Evolutionary conservation across 2,113 vertebrate genomes (phyloP).

Genomic region (Eptesicus fuscus): DNA sequence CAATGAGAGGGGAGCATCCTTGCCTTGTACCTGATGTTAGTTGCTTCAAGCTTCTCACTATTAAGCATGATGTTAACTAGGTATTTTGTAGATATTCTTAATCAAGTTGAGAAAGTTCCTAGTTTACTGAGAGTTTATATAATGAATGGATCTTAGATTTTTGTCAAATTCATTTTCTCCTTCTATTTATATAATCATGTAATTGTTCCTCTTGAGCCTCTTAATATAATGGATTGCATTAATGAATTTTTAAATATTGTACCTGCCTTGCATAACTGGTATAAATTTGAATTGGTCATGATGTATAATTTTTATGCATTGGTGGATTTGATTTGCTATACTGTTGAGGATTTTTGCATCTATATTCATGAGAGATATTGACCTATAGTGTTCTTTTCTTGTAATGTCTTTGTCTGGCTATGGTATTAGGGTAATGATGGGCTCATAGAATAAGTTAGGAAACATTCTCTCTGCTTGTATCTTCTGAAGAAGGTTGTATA

Average conservation of each 20-base stretch:
- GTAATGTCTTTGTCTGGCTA: background rate
- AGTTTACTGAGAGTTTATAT: background rate
- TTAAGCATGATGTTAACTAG: background rate
- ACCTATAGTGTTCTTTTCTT: background rate
- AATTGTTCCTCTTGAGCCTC: background rate
- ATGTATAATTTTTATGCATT: background rate
- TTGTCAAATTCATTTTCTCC: background rate
- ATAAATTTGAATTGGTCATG: background rate
- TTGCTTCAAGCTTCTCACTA: background rate
- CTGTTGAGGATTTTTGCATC: background rate
- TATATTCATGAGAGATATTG: background rate
- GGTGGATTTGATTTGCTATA: background rate
- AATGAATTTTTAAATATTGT: background rate
- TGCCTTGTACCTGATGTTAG: background rate
- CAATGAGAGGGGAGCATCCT: background rate
- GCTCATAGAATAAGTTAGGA: background rate
- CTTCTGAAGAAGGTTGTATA: background rate
- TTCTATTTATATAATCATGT: background rate
- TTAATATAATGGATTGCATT: background rate
- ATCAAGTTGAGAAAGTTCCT: background rate
- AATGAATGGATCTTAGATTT: background rate
- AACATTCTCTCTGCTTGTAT: background rate
- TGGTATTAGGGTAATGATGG: background rate
- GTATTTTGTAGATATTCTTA: background rate
- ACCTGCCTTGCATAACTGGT: background rate